Percentiles rank a stretch among this genome's conserved stretches.
These are phyloP conservation scores for Tholera decimalis DNA, from an alignment of 2,888 invertebrate species.

Conservation along the genomic window DNA sequence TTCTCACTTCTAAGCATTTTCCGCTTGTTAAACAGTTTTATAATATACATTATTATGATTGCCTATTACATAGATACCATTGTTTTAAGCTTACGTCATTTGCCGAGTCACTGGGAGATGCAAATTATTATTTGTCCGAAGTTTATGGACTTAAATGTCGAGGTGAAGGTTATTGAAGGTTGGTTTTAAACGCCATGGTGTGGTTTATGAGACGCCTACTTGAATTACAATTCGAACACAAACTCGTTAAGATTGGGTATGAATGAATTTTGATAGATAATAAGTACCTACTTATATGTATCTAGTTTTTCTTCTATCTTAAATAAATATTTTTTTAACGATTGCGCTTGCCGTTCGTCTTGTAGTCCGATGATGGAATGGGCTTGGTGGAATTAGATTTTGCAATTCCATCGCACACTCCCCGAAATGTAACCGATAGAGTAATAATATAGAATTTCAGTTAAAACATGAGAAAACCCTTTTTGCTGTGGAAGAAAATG, in stretches of 20 bases:
- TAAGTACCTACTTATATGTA: too few species aligned
- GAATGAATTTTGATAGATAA: background rate
- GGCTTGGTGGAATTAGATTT: too few species aligned
- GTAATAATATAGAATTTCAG: too few species aligned
- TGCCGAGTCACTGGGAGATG: slow-evolving; percentile 35
- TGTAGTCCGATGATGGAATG: too few species aligned
- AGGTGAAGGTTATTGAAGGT: slow-evolving; percentile 50
- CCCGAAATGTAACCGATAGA: too few species aligned
- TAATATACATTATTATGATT: slow-evolving; percentile 21
- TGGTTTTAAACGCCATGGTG: background rate
- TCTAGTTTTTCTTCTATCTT: too few species aligned
- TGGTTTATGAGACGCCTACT: slow-evolving; percentile 20
- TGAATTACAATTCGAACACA: slow-evolving; percentile 1
- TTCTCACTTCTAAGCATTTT: slow-evolving; percentile 8
- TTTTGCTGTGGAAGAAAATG: too few species aligned
- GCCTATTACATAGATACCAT: slow-evolving; percentile 32
- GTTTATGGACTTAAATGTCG: slow-evolving; percentile 42
- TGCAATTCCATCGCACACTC: too few species aligned
- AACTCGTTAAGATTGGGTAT: background rate
- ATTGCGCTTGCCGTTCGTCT: too few species aligned
- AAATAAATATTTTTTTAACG: too few species aligned
- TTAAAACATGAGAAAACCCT: too few species aligned
- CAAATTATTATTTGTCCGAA: slow-evolving; percentile 35
- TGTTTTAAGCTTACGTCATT: slow-evolving; percentile 41
- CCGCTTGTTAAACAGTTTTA: slow-evolving; percentile 25